Evolutionary conservation across 2,113 vertebrate species (phyloP), one percentile per base, ranked within the genome.

Genomic region (Spea multiplicata): DNA sequence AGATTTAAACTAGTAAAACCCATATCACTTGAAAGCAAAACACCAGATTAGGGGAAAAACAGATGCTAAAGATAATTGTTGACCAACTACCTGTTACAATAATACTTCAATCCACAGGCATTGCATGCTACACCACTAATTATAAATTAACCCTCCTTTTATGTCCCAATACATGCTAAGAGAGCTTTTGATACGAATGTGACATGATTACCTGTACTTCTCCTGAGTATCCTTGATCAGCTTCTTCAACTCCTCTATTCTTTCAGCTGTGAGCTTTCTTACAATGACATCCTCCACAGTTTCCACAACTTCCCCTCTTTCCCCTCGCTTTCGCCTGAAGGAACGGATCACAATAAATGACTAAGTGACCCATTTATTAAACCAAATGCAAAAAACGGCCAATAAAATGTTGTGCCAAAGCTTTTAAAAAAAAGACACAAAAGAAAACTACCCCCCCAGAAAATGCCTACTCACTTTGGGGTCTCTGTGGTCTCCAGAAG

Each of bases 231-330:
- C 96, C 87, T 96, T 94, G 82, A 99, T 94, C 0, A 98, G 88
- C 84, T 95, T 99, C 85, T 98, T 99, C 78, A 99, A 80, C 81
- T 99, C 98, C 73, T 99, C 98, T 77, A 99, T 98, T 88, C 97
- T 86, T 84, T 99, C 97, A 14, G 95, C 88, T 16, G 96, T 98
- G 79, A 99, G 85, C 85, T 97, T 94, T 66, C 96, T 90, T 81
- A 99, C 98, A 71, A 99, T 99, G 78, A 99, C 97, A 82, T 99
- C 98, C 87, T 99, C 98, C 50, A 98, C 96, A 0, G 98, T 99
- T 91, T 99, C 98, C 0, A 99, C 98, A 83, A 99, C 97, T 85
- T 99, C 97, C 1, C 98, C 98, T 80, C 98, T 97, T 89, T 99
- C 98, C 5, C 98, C 97, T 8, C 98, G 94, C 84, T 99, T 99